Percentiles rank a stretch among this genome's conserved stretches.
Conservation (phyloP, 2,113 vertebrate species). For the Nannospalax galili region DNA sequence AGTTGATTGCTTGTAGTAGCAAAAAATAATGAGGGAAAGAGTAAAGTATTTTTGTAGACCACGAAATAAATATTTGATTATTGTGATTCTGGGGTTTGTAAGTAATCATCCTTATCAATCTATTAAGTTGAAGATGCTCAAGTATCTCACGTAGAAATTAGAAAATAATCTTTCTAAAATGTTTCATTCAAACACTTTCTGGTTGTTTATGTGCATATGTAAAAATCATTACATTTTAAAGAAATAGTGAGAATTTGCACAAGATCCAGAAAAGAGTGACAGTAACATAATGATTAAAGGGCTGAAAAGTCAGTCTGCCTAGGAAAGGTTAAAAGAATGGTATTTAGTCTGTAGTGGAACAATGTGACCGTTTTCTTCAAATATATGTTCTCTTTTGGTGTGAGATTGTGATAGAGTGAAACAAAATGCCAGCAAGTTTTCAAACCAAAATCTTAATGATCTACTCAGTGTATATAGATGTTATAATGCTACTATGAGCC, state of each 20-base stretch:
- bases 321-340: conserved; percentile 52
- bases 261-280: neutral
- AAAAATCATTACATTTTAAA: conserved; percentile 21
- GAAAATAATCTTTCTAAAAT: conserved; percentile 26
- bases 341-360: conserved; percentile 27
- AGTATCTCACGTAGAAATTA: neutral
- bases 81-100: neutral
- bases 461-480: neutral
- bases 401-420: neutral
- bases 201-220: neutral
- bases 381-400: neutral
- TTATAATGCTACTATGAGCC: neutral
- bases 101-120: neutral
- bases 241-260: neutral
- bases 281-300: conserved; percentile 38
- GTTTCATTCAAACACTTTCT: neutral
- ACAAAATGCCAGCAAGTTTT: neutral
- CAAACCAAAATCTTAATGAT: neutral
- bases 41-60: neutral
- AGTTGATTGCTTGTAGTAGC: neutral
- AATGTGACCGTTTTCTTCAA: conserved; percentile 23
- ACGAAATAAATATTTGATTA: neutral
- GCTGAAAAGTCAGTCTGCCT: neutral
- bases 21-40: neutral
- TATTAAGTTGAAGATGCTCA: neutral